These are phyloP conservation scores for Stenotaenia linearis DNA, from an alignment of 2,888 invertebrate species.

Conservation along the genomic window DNA sequence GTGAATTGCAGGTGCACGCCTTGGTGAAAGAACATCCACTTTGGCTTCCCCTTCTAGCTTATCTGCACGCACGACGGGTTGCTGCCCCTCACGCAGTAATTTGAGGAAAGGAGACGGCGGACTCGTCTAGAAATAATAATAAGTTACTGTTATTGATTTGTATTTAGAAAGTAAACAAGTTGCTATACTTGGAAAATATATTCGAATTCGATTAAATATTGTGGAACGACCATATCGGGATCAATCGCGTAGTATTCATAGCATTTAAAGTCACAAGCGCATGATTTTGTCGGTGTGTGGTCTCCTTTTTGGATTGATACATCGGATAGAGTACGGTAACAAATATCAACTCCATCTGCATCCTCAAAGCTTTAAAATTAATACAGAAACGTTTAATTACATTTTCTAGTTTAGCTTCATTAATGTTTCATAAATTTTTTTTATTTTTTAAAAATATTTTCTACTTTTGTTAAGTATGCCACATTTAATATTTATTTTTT, in stretches of 20 bases:
- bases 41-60: background rate
- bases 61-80: background rate
- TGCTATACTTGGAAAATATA: slow-evolving; percentile 22
- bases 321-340: background rate
- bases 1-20: background rate
- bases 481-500: too few species aligned
- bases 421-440: too few species aligned
- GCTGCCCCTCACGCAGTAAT: background rate
- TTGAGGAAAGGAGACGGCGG: background rate
- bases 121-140: background rate
- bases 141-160: background rate
- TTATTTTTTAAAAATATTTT: too few species aligned
- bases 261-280: slow-evolving; percentile 13
- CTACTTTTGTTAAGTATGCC: too few species aligned
- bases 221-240: slow-evolving; percentile 14
- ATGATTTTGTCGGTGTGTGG: background rate
- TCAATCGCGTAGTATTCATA: slow-evolving; percentile 24
- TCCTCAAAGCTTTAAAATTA: background rate
- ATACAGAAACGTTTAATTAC: too few species aligned
- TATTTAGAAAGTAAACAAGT: background rate
- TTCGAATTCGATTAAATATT: slow-evolving; percentile 28
- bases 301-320: background rate
- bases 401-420: too few species aligned
- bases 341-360: background rate
- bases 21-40: background rate